Percentiles rank a stretch among this genome's conserved stretches.
These are phyloP conservation scores for Malacosoma neustria DNA, from an alignment of 2,888 invertebrate species.

Conservation along the genomic window DNA sequence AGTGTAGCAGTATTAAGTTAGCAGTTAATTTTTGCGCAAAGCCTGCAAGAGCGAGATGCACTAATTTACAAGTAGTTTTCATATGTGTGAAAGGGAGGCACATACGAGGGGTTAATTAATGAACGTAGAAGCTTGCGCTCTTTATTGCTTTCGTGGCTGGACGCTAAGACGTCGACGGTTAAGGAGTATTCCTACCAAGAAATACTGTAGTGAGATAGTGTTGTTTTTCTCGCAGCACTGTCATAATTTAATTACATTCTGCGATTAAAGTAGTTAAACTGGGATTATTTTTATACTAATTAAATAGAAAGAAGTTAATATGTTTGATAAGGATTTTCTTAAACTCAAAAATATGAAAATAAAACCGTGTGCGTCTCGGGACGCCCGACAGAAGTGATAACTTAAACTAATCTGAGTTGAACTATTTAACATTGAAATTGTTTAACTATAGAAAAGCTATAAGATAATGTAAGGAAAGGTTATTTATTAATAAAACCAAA, in stretches of 20 bases:
- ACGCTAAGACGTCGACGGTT: slow-evolving; percentile 67
- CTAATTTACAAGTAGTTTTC: slow-evolving; percentile 70
- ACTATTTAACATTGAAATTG: too few species aligned
- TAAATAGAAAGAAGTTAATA: too few species aligned
- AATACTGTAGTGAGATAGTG: slow-evolving; percentile 39
- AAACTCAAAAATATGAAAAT: too few species aligned
- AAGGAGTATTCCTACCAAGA: slow-evolving; percentile 67
- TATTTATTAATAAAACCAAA: too few species aligned
- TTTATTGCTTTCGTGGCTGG: slow-evolving; percentile 74
- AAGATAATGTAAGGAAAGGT: too few species aligned
- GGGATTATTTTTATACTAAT: too few species aligned
- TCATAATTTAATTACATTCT: slow-evolving; percentile 28
- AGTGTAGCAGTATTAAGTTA: slow-evolving; percentile 28
- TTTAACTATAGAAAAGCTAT: too few species aligned
- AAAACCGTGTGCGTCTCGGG: too few species aligned
- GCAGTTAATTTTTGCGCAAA: slow-evolving; percentile 77
- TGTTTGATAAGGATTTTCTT: too few species aligned
- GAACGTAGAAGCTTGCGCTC: slow-evolving; percentile 76
- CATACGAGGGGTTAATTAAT: slow-evolving; percentile 70
- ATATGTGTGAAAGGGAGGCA: slow-evolving; percentile 52
- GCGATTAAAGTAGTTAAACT: too few species aligned
- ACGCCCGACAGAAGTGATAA: too few species aligned
- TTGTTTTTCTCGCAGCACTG: slow-evolving; percentile 32
- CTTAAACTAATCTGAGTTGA: too few species aligned
- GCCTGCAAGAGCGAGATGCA: slow-evolving; percentile 56